Evolutionary conservation across 2,888 invertebrate genomes (phyloP), one percentile per base, ranked within the genome.

Genomic region (Aricia artaxerxes): DNA sequence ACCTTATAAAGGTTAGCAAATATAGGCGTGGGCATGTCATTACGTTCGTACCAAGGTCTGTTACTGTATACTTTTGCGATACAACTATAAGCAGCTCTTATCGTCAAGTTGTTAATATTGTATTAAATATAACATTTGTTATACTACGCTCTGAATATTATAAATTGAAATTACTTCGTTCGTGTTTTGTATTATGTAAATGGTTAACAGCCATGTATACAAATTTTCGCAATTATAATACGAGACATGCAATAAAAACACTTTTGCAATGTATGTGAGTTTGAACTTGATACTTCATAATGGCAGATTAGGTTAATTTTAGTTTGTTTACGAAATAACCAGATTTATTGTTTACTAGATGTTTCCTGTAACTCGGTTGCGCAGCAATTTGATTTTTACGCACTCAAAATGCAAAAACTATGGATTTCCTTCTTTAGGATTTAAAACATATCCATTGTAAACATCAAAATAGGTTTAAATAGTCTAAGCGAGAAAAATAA

Each of bases 11-110:
- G 82, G 81, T 83, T 82, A 81, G 80, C 81, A 83, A 91, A 91
- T 86, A 90, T 83, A 88, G 92, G 91, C 87, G 91, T 87, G 89
- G 87, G 86, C 85, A 83, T 5, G 82, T 82, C 82, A 83, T 84
- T 85, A 84, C 85, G 85, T 85, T 84, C 80, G 82, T 83, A 83
- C 85, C 92, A 93, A 92, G 93, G 92, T 89, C 89, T 86, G 81
- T 82, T 78, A 81, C 81, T 31, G 61, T 61, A 82, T 84, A 80
- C 79, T 31, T 82, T 84, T 85, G 84, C 83, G 79, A 83, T 82
- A 61, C 78, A 72, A 78, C 82, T 11, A 57, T 16, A 81, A 84
- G 84, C 82, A 80, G 78, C 80, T 85, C 83, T 89, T 89, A 90
- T 88, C 89, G 85, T 80, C 6, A 44, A 78, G 38, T 72, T 77